Evolutionary conservation across 1,140 invertebrate species (phyloP).

Genomic region (Neodiprion pinetum): DNA sequence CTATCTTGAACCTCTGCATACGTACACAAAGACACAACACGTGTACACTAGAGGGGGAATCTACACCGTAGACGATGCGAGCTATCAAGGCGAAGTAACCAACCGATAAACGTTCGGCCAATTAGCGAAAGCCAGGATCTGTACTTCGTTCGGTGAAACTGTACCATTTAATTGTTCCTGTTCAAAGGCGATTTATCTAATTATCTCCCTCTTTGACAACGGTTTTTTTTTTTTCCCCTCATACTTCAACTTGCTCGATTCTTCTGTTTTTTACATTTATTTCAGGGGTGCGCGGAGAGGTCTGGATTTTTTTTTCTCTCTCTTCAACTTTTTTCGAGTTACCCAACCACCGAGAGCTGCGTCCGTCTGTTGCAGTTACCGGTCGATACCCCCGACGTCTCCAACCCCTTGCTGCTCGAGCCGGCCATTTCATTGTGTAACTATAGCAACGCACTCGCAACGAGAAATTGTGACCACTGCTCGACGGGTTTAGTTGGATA

Average conservation of each 20-base stretch:
- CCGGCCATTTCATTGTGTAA: conserved; percentile 39
- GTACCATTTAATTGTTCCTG: neutral
- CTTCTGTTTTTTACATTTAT: conserved; percentile 15
- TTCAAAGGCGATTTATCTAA: conserved; percentile 38
- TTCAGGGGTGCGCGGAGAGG: conserved; percentile 19
- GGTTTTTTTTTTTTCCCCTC: too few species aligned
- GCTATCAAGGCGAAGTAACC: neutral
- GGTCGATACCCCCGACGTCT: conserved; percentile 51
- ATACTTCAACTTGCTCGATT: neutral
- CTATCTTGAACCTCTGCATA: too few species aligned
- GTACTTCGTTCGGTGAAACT: neutral
- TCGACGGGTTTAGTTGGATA: conserved; percentile 40
- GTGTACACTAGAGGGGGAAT: too few species aligned
- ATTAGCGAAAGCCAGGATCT: neutral
- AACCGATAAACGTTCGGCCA: neutral
- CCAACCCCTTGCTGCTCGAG: neutral
- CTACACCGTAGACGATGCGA: too few species aligned
- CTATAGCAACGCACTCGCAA: conserved; percentile 52
- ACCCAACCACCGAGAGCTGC: conserved; percentile 31
- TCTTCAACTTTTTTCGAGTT: conserved; percentile 29
- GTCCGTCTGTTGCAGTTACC: conserved; percentile 42
- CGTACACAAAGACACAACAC: too few species aligned
- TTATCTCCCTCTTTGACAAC: conserved; percentile 19
- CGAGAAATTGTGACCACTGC: conserved; percentile 33
- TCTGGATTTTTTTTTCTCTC: neutral